Percentiles rank a stretch among this genome's conserved stretches.
Conservation (phyloP, 2,797 vertebrate species). For the Streptopelia turtur region DNA sequence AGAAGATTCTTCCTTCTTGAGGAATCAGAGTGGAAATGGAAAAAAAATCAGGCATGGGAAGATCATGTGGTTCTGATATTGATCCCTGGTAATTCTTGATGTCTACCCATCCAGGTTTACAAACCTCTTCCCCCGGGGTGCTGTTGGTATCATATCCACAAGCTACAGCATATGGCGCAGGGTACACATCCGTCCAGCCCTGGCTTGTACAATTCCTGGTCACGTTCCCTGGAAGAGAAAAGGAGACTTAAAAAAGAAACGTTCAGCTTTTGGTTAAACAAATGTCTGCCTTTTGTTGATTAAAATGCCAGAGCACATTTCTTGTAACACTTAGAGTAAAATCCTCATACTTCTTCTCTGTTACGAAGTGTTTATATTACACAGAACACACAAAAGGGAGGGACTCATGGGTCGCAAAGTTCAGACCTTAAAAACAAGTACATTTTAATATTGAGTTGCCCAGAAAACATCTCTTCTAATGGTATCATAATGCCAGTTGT, state of each 20-base stretch:
- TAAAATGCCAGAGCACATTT: not conserved
- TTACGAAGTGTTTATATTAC: not conserved
- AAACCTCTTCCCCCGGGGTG: constrained; percentile 75
- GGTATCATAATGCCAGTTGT: not conserved
- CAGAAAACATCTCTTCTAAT: not conserved
- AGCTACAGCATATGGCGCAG: constrained; percentile 82
- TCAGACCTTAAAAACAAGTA: not conserved
- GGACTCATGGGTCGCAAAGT: not conserved
- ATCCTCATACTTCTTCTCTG: not conserved
- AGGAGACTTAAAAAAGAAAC: not conserved
- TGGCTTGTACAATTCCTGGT: constrained; percentile 88
- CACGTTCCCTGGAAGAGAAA: constrained; percentile 86
- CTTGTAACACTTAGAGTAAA: not conserved
- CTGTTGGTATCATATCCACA: constrained; percentile 87
- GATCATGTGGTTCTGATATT: accelerated
- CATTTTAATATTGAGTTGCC: not conserved
- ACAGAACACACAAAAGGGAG: not conserved
- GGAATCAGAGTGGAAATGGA: not conserved
- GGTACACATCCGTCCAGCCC: constrained; percentile 89
- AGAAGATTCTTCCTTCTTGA: not conserved
- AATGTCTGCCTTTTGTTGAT: not conserved
- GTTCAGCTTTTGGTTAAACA: not conserved
- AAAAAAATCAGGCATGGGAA: not conserved
- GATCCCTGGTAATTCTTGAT: not conserved
- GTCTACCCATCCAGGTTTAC: not conserved